These are phyloP conservation scores for Choloepus hoffmanni DNA, from an alignment of 2,113 vertebrate species.

Conservation along the genomic window DNA sequence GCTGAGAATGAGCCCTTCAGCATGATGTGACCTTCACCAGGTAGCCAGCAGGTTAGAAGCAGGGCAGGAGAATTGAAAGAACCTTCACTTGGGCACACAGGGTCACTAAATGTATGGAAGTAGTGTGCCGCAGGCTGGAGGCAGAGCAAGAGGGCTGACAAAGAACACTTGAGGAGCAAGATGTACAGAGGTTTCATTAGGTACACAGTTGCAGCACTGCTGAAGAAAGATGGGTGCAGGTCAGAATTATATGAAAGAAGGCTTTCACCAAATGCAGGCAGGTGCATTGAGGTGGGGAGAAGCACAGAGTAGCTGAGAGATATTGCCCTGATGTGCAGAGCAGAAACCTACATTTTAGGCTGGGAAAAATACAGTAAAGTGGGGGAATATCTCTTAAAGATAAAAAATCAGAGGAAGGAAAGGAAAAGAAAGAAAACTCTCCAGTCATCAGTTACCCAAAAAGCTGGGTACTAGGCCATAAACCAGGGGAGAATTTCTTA, in stretches of 20 bases:
- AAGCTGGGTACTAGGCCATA: not conserved
- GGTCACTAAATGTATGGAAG: not conserved
- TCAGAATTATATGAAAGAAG: not conserved
- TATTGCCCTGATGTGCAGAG: not conserved
- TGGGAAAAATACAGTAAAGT: not conserved
- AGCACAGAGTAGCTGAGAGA: not conserved
- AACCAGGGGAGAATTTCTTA: not conserved
- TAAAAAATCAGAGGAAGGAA: not conserved
- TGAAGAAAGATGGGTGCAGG: not conserved
- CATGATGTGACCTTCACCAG: not conserved
- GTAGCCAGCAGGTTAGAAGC: too few relatives aligned
- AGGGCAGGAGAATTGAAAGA: not conserved
- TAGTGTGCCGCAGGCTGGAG: not conserved
- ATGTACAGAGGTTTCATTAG: not conserved
- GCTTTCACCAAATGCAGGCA: not conserved
- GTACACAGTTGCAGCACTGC: too few relatives aligned
- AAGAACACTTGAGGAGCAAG: not conserved
- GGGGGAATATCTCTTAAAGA: not conserved
- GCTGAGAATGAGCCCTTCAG: not conserved
- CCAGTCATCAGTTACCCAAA: not conserved
- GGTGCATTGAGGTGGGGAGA: not conserved
- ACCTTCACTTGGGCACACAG: not conserved
- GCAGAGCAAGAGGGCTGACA: not conserved
- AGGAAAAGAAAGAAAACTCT: not conserved
- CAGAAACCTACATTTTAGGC: not conserved